Evolutionary conservation across 2,888 invertebrate genomes (phyloP), one percentile per base, ranked within the genome.

Genomic region (Poecilus cupreus): DNA sequence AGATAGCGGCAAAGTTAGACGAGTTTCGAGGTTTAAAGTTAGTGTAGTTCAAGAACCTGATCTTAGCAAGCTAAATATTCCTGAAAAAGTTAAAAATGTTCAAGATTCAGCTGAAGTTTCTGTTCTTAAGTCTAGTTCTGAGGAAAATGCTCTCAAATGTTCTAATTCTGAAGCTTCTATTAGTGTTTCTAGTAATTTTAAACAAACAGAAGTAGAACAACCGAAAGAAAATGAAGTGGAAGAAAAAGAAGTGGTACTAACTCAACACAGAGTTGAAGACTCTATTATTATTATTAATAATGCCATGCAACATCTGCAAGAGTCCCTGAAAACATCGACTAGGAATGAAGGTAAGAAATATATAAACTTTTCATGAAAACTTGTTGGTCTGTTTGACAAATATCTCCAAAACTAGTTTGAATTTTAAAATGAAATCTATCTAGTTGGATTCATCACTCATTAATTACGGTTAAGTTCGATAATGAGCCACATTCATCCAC

Each of bases 1-100:
- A 3, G n/a, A n/a, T n/a, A n/a, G n/a, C 10, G 26, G 13, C 5
- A 81, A 85, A 60, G 88, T 88, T 83, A 84, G 90, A 72, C 88
- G 88, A 83, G 86, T 91, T 13, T 91, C 91, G 5, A 88, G 91
- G 72, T 91, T 91, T 85, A 90, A 90, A 86, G 91, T 91, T 72
- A 91, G 90, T 86, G 89, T 91, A 11, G 90, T 91, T 22, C 89
- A 88, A 11, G 91, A 91, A 84, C 89, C 89, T 3, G 89, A 89
- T 82, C 84, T 85, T 20, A 86, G 84, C 78, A 88, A 88, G 82
- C 82, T 88, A 54, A 84, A 85, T 5, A 83, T 86, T 26, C 39
- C 80, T 20, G 70, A 70, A 18, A 26, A 54, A 39, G 8, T 10
- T 68, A 68, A 26, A 68, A 37, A 68, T 64, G 8, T 13, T 3